phyloP scores from a whole-genome alignment of 2,113 vertebrate genomes.

The Bombycilla garrulus region DNA sequence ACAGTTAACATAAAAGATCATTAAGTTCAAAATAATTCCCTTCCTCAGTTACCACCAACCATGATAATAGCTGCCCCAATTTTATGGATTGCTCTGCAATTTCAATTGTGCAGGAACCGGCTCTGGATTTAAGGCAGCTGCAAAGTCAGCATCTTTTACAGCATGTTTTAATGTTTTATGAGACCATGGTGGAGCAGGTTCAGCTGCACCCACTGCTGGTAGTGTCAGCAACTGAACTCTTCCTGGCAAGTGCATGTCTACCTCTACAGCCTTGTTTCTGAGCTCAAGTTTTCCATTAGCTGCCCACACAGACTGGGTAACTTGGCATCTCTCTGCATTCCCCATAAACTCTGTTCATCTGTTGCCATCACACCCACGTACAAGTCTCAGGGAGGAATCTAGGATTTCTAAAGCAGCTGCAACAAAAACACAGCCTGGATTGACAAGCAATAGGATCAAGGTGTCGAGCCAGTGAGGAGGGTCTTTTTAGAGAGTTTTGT shows the following conservation, averaged over 20 bases:
- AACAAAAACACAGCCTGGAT: constrained; percentile 50
- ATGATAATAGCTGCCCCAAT: background rate
- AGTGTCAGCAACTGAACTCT: background rate
- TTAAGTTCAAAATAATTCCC: background rate
- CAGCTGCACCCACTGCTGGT: constrained; percentile 40
- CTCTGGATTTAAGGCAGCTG: background rate
- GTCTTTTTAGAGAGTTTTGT: background rate
- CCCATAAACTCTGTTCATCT: constrained; percentile 57
- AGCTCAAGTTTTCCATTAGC: constrained; percentile 51
- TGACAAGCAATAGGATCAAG: constrained; percentile 17
- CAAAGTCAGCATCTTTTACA: background rate
- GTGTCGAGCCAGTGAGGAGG: background rate
- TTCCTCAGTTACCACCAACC: background rate
- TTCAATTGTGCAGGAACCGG: background rate
- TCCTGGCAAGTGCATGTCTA: background rate
- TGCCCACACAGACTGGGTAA: constrained; percentile 50
- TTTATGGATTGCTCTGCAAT: constrained; percentile 8
- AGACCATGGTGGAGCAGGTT: background rate
- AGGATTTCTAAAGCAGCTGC: constrained; percentile 54
- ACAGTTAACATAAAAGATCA: background rate
- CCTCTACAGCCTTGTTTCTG: background rate
- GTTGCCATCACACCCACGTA: constrained; percentile 51
- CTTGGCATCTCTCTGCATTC: constrained; percentile 55
- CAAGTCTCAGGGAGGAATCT: constrained; percentile 30
- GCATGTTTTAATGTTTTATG: background rate